Percentiles rank a stretch among this genome's conserved stretches.
phyloP scores from a whole-genome alignment of 2,113 vertebrate genomes.

The Mobula hypostoma region DNA sequence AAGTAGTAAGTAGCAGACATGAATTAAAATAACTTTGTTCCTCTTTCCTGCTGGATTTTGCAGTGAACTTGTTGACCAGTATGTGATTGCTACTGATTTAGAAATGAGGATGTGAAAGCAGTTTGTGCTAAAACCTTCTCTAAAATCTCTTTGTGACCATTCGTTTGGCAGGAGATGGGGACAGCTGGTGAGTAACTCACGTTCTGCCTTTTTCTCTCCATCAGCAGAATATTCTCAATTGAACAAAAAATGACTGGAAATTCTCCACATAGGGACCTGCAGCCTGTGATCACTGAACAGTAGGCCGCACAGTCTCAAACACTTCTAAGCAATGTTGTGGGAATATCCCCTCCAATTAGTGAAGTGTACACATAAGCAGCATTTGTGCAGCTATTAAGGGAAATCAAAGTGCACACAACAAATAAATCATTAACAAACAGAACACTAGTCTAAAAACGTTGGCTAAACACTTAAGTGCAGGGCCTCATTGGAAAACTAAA shows the following conservation, averaged over 20 bases:
- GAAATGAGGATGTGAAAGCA: not conserved
- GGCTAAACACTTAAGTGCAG: not conserved
- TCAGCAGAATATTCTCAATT: not conserved
- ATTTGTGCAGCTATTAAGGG: not conserved
- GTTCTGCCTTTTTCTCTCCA: not conserved
- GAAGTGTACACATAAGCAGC: not conserved
- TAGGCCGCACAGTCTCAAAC: not conserved
- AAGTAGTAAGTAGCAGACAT: not conserved
- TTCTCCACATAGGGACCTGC: not conserved
- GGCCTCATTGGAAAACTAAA: slow-evolving; percentile 1
- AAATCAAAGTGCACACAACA: slow-evolving; percentile 1
- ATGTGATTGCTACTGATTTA: not conserved
- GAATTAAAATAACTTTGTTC: not conserved
- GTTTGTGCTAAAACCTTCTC: not conserved
- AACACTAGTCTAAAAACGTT: not conserved
- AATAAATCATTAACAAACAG: slow-evolving; percentile 36
- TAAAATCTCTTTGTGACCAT: not conserved
- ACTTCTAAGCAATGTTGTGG: not conserved
- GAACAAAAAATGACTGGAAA: not conserved
- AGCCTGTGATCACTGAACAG: not conserved
- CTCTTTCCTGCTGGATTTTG: not conserved
- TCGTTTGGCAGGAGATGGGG: not conserved
- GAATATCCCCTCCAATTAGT: not conserved
- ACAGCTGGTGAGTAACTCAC: not conserved
- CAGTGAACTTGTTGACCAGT: not conserved